phyloP scores from a whole-genome alignment of 2,797 vertebrate genomes.

The Pipistrellus pipistrellus region DNA sequence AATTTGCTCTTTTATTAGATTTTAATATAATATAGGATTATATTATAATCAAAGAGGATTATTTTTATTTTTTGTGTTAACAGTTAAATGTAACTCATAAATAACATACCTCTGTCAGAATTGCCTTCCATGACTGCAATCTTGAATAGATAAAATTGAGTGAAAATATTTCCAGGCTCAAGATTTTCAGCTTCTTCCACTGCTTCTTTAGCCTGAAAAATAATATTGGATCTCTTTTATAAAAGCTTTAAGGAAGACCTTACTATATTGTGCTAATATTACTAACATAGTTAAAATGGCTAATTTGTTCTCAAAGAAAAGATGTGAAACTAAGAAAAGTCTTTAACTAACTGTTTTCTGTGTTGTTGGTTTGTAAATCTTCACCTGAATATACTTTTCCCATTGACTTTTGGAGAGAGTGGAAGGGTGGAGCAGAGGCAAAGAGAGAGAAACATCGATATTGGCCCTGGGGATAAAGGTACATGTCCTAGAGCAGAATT shows the following conservation, averaged over 20 bases:
- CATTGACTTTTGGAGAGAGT: too few relatives aligned
- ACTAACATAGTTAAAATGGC: constrained; percentile 25
- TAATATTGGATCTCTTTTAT: constrained; percentile 50
- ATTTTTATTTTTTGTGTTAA: constrained; percentile 53
- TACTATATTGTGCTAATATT: constrained; percentile 55
- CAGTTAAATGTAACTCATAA: constrained; percentile 20
- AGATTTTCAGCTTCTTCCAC: constrained; percentile 91
- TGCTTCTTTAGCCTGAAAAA: constrained; percentile 93
- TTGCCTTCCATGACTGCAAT: constrained; percentile 92
- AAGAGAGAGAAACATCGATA: too few relatives aligned
- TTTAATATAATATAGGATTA: background rate
- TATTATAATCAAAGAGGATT: constrained; percentile 1
- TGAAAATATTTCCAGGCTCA: constrained; percentile 94
- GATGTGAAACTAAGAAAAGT: constrained; percentile 23
- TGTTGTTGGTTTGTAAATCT: too few relatives aligned
- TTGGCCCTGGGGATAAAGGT: too few relatives aligned
- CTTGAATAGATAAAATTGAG: constrained; percentile 94
- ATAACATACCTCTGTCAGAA: constrained; percentile 90
- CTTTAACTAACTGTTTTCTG: background rate
- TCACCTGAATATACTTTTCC: too few relatives aligned
- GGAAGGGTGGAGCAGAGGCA: too few relatives aligned
- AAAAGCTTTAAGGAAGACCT: constrained; percentile 20
- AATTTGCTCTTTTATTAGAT: too few relatives aligned
- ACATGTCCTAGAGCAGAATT: too few relatives aligned
- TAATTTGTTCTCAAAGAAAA: constrained; percentile 42